Conservation (phyloP, 2,797 vertebrate species). For the Neosilurus mollespiculum region DNA sequence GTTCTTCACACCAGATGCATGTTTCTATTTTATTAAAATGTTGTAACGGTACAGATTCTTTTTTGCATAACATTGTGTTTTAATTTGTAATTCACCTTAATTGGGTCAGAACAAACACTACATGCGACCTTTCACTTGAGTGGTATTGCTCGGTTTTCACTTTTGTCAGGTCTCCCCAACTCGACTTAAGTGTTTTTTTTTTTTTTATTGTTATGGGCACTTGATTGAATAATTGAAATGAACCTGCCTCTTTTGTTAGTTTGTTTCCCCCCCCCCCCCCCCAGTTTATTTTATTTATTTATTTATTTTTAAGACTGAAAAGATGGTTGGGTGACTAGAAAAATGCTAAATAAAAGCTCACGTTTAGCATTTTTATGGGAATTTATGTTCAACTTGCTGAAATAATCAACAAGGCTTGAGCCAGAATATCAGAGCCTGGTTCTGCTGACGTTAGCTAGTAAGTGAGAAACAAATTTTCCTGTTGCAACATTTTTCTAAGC, state of each 20-base stretch:
- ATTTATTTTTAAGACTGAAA: conserved; percentile 49
- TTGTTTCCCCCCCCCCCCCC: neutral
- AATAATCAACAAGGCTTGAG: neutral
- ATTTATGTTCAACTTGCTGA: conserved; percentile 19
- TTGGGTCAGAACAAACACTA: conserved; percentile 18
- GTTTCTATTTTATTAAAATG: conserved; percentile 47
- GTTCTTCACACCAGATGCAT: conserved; percentile 41
- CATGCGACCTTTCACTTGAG: conserved; percentile 1
- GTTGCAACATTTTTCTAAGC: neutral
- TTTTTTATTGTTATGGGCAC: conserved; percentile 32
- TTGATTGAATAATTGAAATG: conserved; percentile 37
- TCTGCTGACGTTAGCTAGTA: conserved; percentile 14
- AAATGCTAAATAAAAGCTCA: conserved; percentile 51
- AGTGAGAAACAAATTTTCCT: conserved; percentile 6
- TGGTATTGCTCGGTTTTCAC: conserved; percentile 24
- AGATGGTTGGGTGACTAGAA: conserved; percentile 43
- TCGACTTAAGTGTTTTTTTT: conserved; percentile 34
- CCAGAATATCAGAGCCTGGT: neutral
- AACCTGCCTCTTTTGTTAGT: conserved; percentile 38
- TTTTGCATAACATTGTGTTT: conserved; percentile 31
- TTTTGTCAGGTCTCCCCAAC: conserved; percentile 28
- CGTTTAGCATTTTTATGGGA: conserved; percentile 46
- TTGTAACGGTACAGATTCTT: conserved; percentile 34
- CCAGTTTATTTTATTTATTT: conserved; percentile 18
- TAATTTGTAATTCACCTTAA: conserved; percentile 28